A percentile compares a stretch with the other conserved stretches of the same genome.
These are phyloP conservation scores for Drosophila vallismaia DNA, from an alignment of 2,888 invertebrate genomes.

Conservation along the genomic window DNA sequence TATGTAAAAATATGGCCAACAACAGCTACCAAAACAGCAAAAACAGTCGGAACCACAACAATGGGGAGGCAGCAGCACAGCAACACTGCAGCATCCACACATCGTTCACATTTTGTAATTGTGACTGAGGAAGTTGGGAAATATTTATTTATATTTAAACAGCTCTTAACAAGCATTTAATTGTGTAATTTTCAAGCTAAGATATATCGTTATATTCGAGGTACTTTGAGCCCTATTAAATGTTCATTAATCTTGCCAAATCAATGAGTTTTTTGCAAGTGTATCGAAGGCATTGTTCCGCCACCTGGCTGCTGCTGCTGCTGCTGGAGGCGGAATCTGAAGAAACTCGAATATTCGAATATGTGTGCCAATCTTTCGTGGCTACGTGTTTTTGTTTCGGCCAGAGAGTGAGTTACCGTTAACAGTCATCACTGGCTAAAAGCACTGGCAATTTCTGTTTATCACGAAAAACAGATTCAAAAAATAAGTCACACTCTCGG, in stretches of 20 bases:
- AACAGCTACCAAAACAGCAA: not conserved
- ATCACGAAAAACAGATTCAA: not conserved
- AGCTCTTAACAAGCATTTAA: not conserved
- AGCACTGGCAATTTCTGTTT: not conserved
- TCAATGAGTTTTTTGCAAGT: not conserved
- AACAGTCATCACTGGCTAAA: not conserved
- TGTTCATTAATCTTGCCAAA: not conserved
- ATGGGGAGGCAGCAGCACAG: no score
- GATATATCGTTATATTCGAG: not conserved
- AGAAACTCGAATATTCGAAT: constrained; percentile 12
- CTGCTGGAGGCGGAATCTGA: constrained; percentile 9
- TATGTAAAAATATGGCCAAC: constrained; percentile 30
- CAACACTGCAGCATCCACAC: constrained; percentile 30
- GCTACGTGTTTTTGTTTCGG: constrained; percentile 21
- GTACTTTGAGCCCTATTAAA: not conserved
- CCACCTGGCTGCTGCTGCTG: constrained; percentile 20
- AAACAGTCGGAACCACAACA: not conserved
- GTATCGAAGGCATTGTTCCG: constrained; percentile 14
- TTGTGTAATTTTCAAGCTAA: not conserved
- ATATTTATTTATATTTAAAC: not conserved
- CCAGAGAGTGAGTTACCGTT: constrained; percentile 14
- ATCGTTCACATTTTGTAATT: not conserved
- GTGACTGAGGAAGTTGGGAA: not conserved
- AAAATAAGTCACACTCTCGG: not conserved
- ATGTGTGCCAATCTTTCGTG: constrained; percentile 44